These are phyloP conservation scores for Falco berigora DNA, from an alignment of 2,797 vertebrate genomes.

Conservation along the genomic window DNA sequence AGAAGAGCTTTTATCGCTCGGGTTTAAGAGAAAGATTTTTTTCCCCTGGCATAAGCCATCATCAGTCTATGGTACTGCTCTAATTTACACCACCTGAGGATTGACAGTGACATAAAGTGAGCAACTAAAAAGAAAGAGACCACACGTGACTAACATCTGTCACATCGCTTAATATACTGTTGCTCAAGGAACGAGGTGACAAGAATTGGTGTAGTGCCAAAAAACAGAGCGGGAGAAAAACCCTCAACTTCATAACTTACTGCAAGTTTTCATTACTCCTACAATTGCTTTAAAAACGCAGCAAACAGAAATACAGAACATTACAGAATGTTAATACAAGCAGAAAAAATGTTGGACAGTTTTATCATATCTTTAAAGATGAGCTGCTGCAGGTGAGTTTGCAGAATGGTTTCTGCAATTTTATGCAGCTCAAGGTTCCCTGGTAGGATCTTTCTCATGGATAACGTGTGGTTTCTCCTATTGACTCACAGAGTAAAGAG, in stretches of 20 bases:
- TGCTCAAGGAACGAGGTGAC: background rate
- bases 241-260: background rate
- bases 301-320: background rate
- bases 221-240: background rate
- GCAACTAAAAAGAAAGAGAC: background rate
- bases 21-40: conserved; percentile 12
- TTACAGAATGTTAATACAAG: background rate
- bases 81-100: conserved; percentile 50
- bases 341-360: background rate
- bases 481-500: background rate
- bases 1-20: conserved; percentile 12
- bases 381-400: background rate
- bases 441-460: background rate
- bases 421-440: background rate
- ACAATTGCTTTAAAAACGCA: background rate
- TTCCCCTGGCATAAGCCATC: background rate
- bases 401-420: background rate
- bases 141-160: conserved; percentile 34
- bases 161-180: background rate
- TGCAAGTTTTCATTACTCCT: background rate
- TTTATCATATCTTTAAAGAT: background rate
- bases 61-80: background rate
- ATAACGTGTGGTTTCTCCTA: background rate
- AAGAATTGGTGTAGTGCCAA: background rate
- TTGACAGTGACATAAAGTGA: conserved; percentile 34